Evolutionary conservation across 2,888 invertebrate genomes (phyloP).

Genomic region (Elmis aenea): DNA sequence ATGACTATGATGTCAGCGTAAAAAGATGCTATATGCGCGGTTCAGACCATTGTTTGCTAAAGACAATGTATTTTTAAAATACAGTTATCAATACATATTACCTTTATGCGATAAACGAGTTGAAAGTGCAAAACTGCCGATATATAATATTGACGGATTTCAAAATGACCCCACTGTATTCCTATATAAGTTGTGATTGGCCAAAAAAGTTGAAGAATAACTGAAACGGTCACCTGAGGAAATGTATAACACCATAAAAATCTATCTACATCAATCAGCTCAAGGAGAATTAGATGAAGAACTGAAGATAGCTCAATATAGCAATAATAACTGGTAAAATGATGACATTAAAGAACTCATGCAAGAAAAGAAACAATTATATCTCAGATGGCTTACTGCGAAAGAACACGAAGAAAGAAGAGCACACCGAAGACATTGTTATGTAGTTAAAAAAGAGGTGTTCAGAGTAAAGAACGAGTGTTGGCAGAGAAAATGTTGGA

Average conservation of each 20-base stretch:
- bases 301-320: neutral
- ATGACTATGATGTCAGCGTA: too few relatives aligned
- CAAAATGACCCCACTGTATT: too few relatives aligned
- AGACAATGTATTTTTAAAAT: too few relatives aligned
- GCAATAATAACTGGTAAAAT: neutral
- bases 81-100: too few relatives aligned
- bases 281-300: conserved; percentile 1
- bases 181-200: neutral
- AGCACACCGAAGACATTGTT: too few relatives aligned
- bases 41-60: too few relatives aligned
- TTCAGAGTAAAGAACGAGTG: conserved; percentile 1
- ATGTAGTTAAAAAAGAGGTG: conserved; percentile 2
- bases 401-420: conserved; percentile 2
- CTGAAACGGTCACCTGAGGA: neutral
- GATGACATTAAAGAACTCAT: too few relatives aligned
- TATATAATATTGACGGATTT: too few relatives aligned
- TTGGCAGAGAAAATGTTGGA: conserved; percentile 3
- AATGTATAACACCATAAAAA: neutral
- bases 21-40: too few relatives aligned
- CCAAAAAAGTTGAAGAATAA: neutral
- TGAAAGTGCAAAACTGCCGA: too few relatives aligned
- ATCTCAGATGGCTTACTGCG: conserved; percentile 2
- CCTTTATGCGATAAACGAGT: too few relatives aligned
- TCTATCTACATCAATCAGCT: neutral
- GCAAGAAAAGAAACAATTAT: conserved; percentile 1